A percentile compares a stretch with the other conserved stretches of the same genome.
These are phyloP conservation scores for Heliconius eleuchia DNA, from an alignment of 1,140 invertebrate genomes.

Conservation along the genomic window DNA sequence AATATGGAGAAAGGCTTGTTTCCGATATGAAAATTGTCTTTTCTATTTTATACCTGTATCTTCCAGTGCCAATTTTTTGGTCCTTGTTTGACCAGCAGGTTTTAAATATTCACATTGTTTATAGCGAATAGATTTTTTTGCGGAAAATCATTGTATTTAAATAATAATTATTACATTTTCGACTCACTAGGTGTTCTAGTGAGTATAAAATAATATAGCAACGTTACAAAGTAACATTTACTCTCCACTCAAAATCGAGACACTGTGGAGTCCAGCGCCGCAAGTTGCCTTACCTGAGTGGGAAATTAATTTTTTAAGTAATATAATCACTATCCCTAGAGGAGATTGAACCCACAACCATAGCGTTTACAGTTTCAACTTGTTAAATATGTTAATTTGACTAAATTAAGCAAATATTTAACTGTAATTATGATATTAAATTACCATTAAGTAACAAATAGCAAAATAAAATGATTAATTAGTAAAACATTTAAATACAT, in stretches of 20 bases:
- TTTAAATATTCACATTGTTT: neutral
- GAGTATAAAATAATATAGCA: too few relatives aligned
- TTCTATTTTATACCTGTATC: constrained; percentile 84
- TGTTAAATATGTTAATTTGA: neutral
- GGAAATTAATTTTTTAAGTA: too few relatives aligned
- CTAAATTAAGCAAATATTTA: neutral
- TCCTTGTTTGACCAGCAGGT: constrained; percentile 87
- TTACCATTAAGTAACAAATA: neutral
- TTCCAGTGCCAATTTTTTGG: constrained; percentile 90
- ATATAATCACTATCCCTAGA: too few relatives aligned
- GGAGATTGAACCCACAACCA: neutral
- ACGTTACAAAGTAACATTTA: too few relatives aligned
- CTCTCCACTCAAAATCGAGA: too few relatives aligned
- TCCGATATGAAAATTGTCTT: constrained; percentile 84
- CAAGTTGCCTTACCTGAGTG: too few relatives aligned
- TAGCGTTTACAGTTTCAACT: neutral
- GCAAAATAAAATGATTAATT: neutral
- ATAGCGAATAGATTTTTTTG: neutral
- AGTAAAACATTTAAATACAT: neutral
- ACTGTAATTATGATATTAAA: neutral
- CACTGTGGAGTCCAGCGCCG: too few relatives aligned
- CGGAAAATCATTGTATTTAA: neutral
- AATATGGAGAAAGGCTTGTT: constrained; percentile 84
- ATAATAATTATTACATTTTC: neutral
- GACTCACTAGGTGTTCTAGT: too few relatives aligned